A percentile compares a stretch with the other conserved stretches of the same genome.
phyloP scores from a whole-genome alignment of 2,888 invertebrate genomes.

The Athalia rosae region DNA sequence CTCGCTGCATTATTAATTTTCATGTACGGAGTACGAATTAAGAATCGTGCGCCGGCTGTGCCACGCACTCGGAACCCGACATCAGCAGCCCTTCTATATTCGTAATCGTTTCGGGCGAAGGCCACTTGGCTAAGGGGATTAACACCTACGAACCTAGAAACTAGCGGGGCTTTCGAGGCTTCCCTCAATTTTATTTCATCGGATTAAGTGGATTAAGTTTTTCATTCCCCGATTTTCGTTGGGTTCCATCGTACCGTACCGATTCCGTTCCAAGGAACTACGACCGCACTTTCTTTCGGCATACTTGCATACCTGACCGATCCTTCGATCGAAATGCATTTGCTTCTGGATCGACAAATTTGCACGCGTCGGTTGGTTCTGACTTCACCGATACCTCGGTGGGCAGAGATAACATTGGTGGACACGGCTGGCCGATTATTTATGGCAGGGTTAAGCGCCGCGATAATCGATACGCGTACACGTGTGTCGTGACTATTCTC shows the following conservation, averaged over 20 bases:
- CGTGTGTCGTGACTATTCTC: not conserved
- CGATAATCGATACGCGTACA: constrained; percentile 37
- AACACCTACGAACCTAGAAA: too few relatives aligned
- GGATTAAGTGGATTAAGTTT: too few relatives aligned
- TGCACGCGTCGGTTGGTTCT: not conserved
- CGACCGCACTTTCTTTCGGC: too few relatives aligned
- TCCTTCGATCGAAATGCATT: too few relatives aligned
- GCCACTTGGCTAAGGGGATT: too few relatives aligned
- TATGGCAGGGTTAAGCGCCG: constrained; percentile 38
- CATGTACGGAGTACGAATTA: constrained; percentile 48
- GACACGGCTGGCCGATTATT: constrained; percentile 33
- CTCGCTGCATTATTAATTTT: constrained; percentile 69
- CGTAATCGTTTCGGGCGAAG: not conserved
- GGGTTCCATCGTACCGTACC: not conserved
- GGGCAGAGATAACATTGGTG: constrained; percentile 10
- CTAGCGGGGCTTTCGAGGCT: too few relatives aligned
- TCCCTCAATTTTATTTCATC: too few relatives aligned
- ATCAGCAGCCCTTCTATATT: not conserved
- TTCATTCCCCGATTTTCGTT: not conserved
- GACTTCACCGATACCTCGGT: not conserved
- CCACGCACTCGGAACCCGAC: not conserved
- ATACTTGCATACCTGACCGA: too few relatives aligned
- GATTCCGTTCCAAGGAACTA: too few relatives aligned
- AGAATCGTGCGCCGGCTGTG: not conserved
- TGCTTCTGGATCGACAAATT: too few relatives aligned